Evolutionary conservation across 2,113 vertebrate species (phyloP).

Genomic region (Equus quagga): DNA sequence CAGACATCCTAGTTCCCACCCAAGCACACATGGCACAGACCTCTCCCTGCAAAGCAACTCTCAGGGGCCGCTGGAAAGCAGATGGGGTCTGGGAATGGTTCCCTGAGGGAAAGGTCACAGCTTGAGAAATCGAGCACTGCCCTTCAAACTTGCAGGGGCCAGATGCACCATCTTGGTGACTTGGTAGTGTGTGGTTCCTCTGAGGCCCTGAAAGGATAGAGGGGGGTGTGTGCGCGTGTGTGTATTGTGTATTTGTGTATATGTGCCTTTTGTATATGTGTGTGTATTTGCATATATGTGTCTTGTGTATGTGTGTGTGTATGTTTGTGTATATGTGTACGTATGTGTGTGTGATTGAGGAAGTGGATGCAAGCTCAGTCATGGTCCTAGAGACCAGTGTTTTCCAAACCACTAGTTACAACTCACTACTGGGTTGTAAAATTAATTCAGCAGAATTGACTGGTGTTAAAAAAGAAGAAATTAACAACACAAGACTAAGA

Average conservation of each 20-base stretch:
- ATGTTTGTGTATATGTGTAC: neutral
- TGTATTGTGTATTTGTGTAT: neutral
- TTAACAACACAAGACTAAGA: neutral
- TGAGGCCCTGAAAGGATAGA: neutral
- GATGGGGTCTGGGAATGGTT: neutral
- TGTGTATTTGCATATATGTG: too few relatives aligned
- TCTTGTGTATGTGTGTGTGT: neutral
- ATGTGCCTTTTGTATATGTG: neutral
- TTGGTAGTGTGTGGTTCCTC: neutral
- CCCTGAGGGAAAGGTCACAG: neutral
- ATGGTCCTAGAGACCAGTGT: neutral
- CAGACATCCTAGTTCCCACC: neutral
- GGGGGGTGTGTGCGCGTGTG: neutral
- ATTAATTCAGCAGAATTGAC: neutral
- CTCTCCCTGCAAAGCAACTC: neutral
- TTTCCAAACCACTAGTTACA: neutral
- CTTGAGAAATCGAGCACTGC: neutral
- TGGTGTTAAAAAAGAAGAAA: neutral
- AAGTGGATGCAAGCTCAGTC: neutral
- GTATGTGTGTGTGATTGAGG: neutral
- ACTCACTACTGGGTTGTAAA: neutral
- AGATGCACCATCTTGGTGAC: neutral
- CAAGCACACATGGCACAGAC: fast-evolving
- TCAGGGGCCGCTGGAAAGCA: neutral
- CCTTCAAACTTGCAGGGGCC: neutral